A percentile compares a stretch with the other conserved stretches of the same genome.
Conservation (phyloP, 2,113 vertebrate species). For the Colaptes auratus region DNA sequence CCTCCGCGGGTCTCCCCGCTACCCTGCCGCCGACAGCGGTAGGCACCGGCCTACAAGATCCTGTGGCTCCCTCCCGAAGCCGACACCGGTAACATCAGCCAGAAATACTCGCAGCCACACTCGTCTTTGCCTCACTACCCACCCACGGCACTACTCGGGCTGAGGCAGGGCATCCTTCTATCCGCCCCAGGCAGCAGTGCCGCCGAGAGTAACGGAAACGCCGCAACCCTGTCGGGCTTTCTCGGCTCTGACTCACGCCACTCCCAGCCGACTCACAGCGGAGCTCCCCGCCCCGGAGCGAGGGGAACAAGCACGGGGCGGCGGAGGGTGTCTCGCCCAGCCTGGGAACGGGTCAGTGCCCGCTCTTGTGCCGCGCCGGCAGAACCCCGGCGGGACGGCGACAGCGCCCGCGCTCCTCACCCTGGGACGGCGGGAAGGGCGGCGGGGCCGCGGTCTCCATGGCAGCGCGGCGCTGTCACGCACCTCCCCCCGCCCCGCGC, state of each 20-base stretch:
- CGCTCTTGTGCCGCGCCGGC: not conserved
- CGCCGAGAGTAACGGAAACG: not conserved
- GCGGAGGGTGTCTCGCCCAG: no score
- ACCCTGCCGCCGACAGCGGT: no score
- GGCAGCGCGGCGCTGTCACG: not conserved
- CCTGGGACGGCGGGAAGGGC: not conserved
- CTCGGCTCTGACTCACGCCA: not conserved
- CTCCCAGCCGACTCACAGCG: not conserved
- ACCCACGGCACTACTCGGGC: fast-evolving
- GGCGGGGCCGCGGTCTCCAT: not conserved
- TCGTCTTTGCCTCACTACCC: fast-evolving
- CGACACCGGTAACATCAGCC: fast-evolving
- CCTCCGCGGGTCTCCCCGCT: no score
- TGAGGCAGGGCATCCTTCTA: not conserved
- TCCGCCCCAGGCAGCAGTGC: not conserved
- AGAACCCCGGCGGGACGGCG: not conserved
- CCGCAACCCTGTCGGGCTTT: not conserved
- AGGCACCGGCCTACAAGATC: no score
- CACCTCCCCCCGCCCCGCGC: not conserved
- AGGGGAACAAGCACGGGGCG: not conserved
- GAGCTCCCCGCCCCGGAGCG: not conserved
- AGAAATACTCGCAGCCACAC: fast-evolving
- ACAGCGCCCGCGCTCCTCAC: not conserved
- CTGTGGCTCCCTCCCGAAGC: not conserved
- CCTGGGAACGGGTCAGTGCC: not conserved